Evolutionary conservation across 2,797 vertebrate species (phyloP).

Genomic region (Anguilla anguilla): DNA sequence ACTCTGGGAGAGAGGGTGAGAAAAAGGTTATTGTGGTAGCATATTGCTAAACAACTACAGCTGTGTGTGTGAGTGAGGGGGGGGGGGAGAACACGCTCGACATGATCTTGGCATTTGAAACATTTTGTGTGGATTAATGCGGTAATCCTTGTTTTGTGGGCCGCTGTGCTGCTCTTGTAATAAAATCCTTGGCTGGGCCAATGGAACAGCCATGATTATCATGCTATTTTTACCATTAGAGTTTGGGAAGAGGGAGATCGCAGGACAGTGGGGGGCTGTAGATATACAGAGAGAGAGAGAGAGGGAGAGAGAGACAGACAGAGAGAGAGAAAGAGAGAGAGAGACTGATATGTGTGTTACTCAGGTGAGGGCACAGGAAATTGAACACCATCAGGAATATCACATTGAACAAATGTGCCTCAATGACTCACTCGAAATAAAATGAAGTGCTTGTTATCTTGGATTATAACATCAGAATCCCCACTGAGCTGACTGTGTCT

Average conservation of each 20-base stretch:
- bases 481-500: not conserved
- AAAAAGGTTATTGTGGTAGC: not conserved
- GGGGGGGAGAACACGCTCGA: not conserved
- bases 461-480: not conserved
- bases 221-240: conserved; percentile 44
- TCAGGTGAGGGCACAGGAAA: conserved; percentile 6
- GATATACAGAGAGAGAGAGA: not conserved
- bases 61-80: not conserved
- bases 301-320: not conserved
- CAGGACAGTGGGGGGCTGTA: not conserved
- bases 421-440: not conserved
- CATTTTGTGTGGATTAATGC: conserved; percentile 21
- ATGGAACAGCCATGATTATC: conserved; percentile 46
- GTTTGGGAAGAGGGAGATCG: not conserved
- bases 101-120: not conserved
- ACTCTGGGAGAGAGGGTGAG: not conserved
- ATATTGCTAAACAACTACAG: not conserved
- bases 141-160: conserved; percentile 35
- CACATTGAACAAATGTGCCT: not conserved
- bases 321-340: not conserved
- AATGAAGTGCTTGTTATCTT: not conserved
- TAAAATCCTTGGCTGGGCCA: conserved; percentile 42
- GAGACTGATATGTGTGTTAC: not conserved
- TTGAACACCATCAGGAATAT: not conserved
- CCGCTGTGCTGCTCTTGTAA: conserved; percentile 29